Evolutionary conservation across 2,113 vertebrate genomes (phyloP).

Genomic region (Syngnathus scovelli): DNA sequence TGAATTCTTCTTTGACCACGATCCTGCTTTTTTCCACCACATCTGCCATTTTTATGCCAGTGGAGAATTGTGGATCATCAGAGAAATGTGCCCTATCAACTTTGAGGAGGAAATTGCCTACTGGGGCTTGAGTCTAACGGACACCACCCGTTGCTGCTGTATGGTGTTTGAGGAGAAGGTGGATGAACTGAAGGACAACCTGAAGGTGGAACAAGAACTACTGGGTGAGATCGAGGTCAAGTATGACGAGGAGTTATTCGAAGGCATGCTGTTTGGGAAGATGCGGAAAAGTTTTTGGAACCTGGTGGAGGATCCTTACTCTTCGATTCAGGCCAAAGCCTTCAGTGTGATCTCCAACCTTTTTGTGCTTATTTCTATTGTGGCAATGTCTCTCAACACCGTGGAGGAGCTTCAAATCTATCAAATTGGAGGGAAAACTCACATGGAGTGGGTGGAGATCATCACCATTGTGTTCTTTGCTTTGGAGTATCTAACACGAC

Average conservation of each 20-base stretch:
- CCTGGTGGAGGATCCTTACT: slow-evolving; percentile 77
- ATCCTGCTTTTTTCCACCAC: slow-evolving; percentile 70
- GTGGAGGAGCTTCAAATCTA: slow-evolving; percentile 75
- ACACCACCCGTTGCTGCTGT: slow-evolving; percentile 75
- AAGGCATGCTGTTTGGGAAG: slow-evolving; percentile 68
- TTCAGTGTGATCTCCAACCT: slow-evolving; percentile 76
- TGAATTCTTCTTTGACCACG: slow-evolving; percentile 77
- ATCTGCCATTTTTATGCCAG: slow-evolving; percentile 76
- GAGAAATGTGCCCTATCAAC: slow-evolving; percentile 75
- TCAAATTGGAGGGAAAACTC: slow-evolving; percentile 57
- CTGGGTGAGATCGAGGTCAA: slow-evolving; percentile 72
- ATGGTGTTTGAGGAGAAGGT: slow-evolving; percentile 77
- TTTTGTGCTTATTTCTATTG: slow-evolving; percentile 77
- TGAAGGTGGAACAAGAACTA: slow-evolving; percentile 75
- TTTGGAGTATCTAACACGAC: slow-evolving; percentile 73
- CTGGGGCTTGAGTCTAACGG: slow-evolving; percentile 78
- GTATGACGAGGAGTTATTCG: slow-evolving; percentile 58
- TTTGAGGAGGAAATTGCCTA: slow-evolving; percentile 80
- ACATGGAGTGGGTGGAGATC: slow-evolving; percentile 75
- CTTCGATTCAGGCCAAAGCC: slow-evolving; percentile 71
- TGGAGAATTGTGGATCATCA: slow-evolving; percentile 72
- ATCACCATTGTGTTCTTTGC: slow-evolving; percentile 78
- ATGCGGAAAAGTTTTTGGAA: slow-evolving; percentile 71
- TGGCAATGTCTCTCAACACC: slow-evolving; percentile 78
- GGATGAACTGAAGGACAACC: slow-evolving; percentile 74